Evolutionary conservation across 2,888 invertebrate species (phyloP), one percentile per base, ranked within the genome.

Genomic region (Alviniconcha strummeri): DNA sequence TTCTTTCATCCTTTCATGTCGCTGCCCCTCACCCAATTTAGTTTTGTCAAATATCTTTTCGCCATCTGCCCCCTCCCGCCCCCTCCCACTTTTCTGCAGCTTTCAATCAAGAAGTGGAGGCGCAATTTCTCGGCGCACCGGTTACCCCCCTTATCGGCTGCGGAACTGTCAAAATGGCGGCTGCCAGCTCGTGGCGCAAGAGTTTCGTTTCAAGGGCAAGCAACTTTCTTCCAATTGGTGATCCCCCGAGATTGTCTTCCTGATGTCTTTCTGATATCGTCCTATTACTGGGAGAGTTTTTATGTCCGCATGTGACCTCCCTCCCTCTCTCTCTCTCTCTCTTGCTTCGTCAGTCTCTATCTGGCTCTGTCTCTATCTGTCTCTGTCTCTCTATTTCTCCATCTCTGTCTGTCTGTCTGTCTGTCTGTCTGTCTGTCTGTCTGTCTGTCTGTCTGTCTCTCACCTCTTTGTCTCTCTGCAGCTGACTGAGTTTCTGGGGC

Each of bases 101-200:
- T 77, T 57, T 77, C 77, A 57, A 57, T 77, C 77, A 77, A 75
- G 69, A 77, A 56, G 57, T 36, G 56, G 57, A 57, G 57, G 80
- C 69, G 56, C 80, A 80, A 80, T 80, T 80, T 80, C 80, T 69
- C 11, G 71, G 55, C 56, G 80, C 80, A 80, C 80, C 64, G n/a
- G 55, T 13, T 80, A n/a, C 71, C 80, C 80, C 71, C 19, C 19
- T 69, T 80, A 80, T 80, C 80, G 71, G 69, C 71, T 71, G 71
- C 56, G 69, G 57, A 69, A 80, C 80, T 80, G 80, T 80, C 80
- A 80, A 80, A 80, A 69, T 80, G 80, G 80, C 80, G 80, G 80
- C 80, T 71, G 71, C 52, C 67, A 8, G 55, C 71, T 71, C 71
- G 56, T 80, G 80, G 80, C 80, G 80, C 80, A 80, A 80, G 80